Evolutionary conservation across 1,140 invertebrate genomes (phyloP).

Genomic region (Aradophagus sp.): DNA sequence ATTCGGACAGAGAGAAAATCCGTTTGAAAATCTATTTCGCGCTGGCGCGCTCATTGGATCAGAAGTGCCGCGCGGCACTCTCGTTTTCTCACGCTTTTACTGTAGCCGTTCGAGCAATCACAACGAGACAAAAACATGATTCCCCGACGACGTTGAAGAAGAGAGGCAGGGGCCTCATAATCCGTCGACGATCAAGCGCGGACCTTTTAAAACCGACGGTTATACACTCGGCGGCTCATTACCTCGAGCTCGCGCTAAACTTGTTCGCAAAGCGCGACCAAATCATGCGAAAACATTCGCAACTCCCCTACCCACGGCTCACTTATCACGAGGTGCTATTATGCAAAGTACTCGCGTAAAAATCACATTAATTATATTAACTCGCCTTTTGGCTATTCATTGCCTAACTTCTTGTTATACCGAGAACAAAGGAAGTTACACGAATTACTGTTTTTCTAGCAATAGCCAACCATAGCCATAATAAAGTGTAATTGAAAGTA

Average conservation of each 20-base stretch:
- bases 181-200: conserved; percentile 46
- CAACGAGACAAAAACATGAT: conserved; percentile 57
- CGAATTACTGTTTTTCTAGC: too few relatives aligned
- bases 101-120: conserved; percentile 43
- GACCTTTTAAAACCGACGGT: conserved; percentile 41
- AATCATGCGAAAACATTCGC: conserved; percentile 14
- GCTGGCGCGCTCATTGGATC: conserved; percentile 38
- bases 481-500: too few relatives aligned
- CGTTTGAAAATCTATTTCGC: conserved; percentile 54
- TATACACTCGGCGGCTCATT: conserved; percentile 41
- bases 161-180: conserved; percentile 38
- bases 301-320: conserved; percentile 19
- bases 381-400: too few relatives aligned
- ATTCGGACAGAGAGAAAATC: conserved; percentile 51
- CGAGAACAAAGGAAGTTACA: too few relatives aligned
- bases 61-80: conserved; percentile 50
- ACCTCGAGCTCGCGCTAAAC: conserved; percentile 26
- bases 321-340: conserved; percentile 7
- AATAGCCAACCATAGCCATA: too few relatives aligned
- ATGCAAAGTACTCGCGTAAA: conserved; percentile 14
- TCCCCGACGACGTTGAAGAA: conserved; percentile 35
- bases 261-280: conserved; percentile 29
- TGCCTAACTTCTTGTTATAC: too few relatives aligned
- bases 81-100: conserved; percentile 61
- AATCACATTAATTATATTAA: conserved; percentile 17